Base-by-base conservation (phyloP, 2,797 vertebrate species). In the Acanthiza pusilla region DNA sequence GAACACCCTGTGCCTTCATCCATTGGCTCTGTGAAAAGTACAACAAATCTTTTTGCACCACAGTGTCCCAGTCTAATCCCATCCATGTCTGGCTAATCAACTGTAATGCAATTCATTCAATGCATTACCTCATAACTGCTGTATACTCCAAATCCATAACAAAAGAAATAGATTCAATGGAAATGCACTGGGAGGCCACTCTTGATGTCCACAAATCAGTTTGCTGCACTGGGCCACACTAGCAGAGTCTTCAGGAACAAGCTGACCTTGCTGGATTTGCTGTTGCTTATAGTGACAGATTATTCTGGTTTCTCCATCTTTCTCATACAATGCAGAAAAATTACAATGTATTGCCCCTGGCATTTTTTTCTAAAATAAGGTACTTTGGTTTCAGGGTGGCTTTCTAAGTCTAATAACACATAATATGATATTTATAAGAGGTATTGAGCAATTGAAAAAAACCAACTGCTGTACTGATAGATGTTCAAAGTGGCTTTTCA, bases 391-490 rank as follows among this genome's bases (percentile, higher is more conserved):
- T 88, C 50, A 51, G 45, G 13, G 10, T 58, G 54, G 26, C 50
- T 88, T 82, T 81, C n/a, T 62, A 47, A 71, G 57, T 43, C 40
- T 77, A 71, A 34, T 19, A 80, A 42, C 11, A 30, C 29, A 17
- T 48, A 48, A 48, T 78, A 36, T 9, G 11, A 48, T 79, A 75
- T 63, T 79, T 75, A 3, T 19, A 86, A 43, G 36, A 71, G 62
- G 27, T 53, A 25, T n/a, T 88, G 45, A 57, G 21, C 36, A 67
- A 42, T 16, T 18, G 19, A 25, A 89, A 60, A 75, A 43, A 61
- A 8, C 0, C 6, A 36, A 0, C 42, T 72, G n/a, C 36, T 60
- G 21, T 40, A 55, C 8, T 43, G 58, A 58, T 27, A 25, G 13
- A 8, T 82, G 71, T 38, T 75, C 23, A 11, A 63, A 74, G 40